A percentile compares a stretch with the other conserved stretches of the same genome.
Evolutionary conservation across 2,888 invertebrate species (phyloP).

Genomic region (Sialis fuliginosa): DNA sequence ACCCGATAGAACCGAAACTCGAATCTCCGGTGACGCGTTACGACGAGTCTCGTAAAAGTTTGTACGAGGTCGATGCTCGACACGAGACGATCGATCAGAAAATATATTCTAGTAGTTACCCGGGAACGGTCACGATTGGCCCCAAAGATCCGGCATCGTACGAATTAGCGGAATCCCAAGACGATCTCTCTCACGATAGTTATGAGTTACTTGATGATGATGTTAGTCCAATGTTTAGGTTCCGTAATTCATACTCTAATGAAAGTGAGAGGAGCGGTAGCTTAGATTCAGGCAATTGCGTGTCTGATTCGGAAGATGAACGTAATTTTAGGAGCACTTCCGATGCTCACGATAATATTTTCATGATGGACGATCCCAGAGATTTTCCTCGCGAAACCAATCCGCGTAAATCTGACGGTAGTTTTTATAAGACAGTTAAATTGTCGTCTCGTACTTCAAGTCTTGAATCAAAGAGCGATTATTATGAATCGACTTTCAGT

Average conservation of each 20-base stretch:
- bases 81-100: constrained; percentile 51
- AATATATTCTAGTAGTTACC: constrained; percentile 73
- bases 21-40: constrained; percentile 58
- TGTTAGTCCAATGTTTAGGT: constrained; percentile 25
- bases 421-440: constrained; percentile 51
- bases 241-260: constrained; percentile 17
- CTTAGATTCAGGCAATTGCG: constrained; percentile 58
- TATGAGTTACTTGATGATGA: constrained; percentile 62
- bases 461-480: constrained; percentile 45
- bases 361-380: constrained; percentile 59
- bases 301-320: constrained; percentile 38
- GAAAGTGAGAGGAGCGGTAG: constrained; percentile 43
- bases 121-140: constrained; percentile 52
- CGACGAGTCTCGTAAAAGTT: constrained; percentile 44
- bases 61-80: constrained; percentile 46
- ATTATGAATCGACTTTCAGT: constrained; percentile 30
- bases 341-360: constrained; percentile 57
- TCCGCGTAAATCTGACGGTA: constrained; percentile 54
- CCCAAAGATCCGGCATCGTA: constrained; percentile 45
- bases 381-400: constrained; percentile 53
- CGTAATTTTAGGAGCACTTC: constrained; percentile 48
- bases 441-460: constrained; percentile 48
- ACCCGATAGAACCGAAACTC: constrained; percentile 26
- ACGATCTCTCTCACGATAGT: constrained; percentile 75
- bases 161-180: constrained; percentile 54